phyloP scores from a whole-genome alignment of 2,888 invertebrate species.

The Mythimna impura region DNA sequence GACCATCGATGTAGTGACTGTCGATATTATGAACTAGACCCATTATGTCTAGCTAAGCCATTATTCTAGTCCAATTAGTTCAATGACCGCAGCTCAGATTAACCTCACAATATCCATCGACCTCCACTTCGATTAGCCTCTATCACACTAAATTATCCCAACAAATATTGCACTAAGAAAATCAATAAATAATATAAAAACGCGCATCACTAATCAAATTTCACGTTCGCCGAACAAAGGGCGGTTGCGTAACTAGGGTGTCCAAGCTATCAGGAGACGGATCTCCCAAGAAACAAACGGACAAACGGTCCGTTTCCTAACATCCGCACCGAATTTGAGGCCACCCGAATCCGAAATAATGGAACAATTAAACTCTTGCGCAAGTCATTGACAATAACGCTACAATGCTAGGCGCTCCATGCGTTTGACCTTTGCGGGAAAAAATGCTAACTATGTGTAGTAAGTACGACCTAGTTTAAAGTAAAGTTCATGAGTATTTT shows the following conservation, averaged over 20 bases:
- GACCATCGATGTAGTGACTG: too few relatives aligned
- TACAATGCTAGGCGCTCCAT: conserved; percentile 67
- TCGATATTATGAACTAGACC: too few relatives aligned
- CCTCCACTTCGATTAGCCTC: conserved; percentile 21
- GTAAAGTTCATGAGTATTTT: conserved; percentile 44
- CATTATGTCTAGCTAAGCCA: not conserved
- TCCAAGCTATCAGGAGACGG: conserved; percentile 63
- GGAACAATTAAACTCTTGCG: conserved; percentile 76
- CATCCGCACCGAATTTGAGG: conserved; percentile 72
- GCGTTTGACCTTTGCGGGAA: conserved; percentile 55
- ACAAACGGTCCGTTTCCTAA: conserved; percentile 70
- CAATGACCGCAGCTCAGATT: conserved; percentile 22
- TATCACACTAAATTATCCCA: conserved; percentile 8
- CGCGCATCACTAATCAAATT: conserved; percentile 52
- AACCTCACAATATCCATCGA: conserved; percentile 1
- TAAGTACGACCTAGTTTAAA: conserved; percentile 47
- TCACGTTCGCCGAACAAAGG: conserved; percentile 58
- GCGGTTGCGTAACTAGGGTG: conserved; percentile 62
- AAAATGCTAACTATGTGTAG: conserved; percentile 47
- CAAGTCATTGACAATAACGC: conserved; percentile 73
- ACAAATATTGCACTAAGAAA: conserved; percentile 25
- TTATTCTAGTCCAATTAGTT: conserved; percentile 4
- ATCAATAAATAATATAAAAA: conserved; percentile 22
- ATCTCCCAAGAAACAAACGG: conserved; percentile 65
- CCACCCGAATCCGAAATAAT: conserved; percentile 69